Conservation (phyloP, 2,797 vertebrate genomes). For the Natrix natrix region DNA sequence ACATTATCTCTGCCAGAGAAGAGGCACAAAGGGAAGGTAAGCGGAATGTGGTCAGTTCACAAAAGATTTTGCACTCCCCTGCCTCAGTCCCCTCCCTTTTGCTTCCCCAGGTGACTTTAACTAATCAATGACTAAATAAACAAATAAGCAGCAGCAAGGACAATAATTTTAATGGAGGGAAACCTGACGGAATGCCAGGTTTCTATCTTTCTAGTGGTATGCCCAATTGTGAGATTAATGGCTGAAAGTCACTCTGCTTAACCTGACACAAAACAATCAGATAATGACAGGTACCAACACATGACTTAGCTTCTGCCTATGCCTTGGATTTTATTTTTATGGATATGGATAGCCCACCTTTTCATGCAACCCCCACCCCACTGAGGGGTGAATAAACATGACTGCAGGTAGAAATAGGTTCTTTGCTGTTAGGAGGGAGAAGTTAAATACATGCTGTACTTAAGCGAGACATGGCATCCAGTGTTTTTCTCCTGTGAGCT, state of each 20-base stretch:
- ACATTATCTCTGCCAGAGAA: conserved; percentile 40
- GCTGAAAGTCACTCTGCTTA: not conserved
- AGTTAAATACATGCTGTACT: not conserved
- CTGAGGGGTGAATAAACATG: not conserved
- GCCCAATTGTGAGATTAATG: fast-evolving
- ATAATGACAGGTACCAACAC: not conserved
- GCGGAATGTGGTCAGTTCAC: conserved; percentile 63
- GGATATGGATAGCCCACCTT: not conserved
- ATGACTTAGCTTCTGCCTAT: not conserved
- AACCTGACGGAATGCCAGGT: not conserved
- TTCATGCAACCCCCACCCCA: not conserved
- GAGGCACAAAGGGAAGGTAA: conserved; percentile 67
- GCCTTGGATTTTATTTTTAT: not conserved
- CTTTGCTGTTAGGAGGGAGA: not conserved
- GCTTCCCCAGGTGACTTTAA: conserved; percentile 30
- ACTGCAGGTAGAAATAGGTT: not conserved
- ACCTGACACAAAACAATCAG: not conserved
- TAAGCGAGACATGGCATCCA: not conserved
- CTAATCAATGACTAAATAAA: conserved; percentile 22
- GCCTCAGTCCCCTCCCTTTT: conserved; percentile 23
- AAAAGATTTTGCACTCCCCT: conserved; percentile 54
- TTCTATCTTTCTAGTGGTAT: fast-evolving
- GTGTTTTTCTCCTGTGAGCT: not conserved
- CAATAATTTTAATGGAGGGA: not conserved
- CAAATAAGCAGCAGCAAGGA: not conserved